Percentiles rank a stretch among this genome's conserved stretches.
These are phyloP conservation scores for Eristalis tenax DNA, from an alignment of 2,888 invertebrate genomes.

Conservation along the genomic window DNA sequence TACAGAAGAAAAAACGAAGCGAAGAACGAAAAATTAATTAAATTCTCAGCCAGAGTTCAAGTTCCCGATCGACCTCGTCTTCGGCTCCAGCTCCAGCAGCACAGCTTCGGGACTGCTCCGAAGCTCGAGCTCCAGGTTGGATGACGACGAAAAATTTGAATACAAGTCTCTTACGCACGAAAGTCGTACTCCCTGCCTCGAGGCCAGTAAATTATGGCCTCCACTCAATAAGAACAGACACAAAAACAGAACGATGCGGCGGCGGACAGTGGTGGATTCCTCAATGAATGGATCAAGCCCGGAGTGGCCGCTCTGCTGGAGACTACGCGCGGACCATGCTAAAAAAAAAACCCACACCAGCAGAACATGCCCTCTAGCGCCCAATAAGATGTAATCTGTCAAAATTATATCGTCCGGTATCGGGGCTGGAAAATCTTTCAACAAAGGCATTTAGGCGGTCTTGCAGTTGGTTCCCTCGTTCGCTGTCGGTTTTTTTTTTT, in stretches of 20 bases:
- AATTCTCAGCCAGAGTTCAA: slow-evolving; percentile 61
- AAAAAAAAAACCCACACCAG: slow-evolving; percentile 26
- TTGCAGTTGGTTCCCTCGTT: slow-evolving; percentile 1
- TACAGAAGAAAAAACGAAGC: not conserved
- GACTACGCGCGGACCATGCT: slow-evolving; percentile 15
- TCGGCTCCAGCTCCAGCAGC: not conserved
- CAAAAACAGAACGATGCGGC: not conserved
- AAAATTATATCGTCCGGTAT: slow-evolving; percentile 76
- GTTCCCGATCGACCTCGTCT: slow-evolving; percentile 20
- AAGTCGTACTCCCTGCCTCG: slow-evolving; percentile 49
- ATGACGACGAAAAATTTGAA: slow-evolving; percentile 50
- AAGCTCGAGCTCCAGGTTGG: not conserved
- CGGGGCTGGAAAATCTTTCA: slow-evolving; percentile 71
- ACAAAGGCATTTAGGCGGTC: slow-evolving; percentile 66
- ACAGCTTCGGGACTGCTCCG: not conserved
- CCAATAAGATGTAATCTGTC: slow-evolving; percentile 80
- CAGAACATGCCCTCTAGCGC: slow-evolving; percentile 75
- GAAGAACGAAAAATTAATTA: slow-evolving; percentile 41
- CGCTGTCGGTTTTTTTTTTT: not conserved
- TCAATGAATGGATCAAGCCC: slow-evolving; percentile 55
- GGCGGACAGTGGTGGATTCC: not conserved
- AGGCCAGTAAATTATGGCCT: slow-evolving; percentile 56
- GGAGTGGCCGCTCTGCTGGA: slow-evolving; percentile 52
- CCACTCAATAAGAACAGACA: slow-evolving; percentile 13
- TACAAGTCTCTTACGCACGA: slow-evolving; percentile 62